A percentile compares a stretch with the other conserved stretches of the same genome.
Conservation (phyloP, 1,140 invertebrate species). For the Melitaea cinxia region DNA sequence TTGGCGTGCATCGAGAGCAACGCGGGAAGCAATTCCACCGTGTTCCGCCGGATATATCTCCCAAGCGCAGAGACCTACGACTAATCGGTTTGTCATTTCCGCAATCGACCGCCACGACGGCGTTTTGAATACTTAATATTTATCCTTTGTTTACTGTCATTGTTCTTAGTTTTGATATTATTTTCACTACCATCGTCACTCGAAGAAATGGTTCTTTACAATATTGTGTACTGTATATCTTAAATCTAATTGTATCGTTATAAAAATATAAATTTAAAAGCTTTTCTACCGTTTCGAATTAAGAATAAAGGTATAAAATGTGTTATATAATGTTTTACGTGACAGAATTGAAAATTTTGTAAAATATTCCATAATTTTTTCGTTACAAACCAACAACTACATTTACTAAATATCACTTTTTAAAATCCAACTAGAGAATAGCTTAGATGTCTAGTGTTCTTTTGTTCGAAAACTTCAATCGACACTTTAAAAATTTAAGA, state of each 20-base stretch:
- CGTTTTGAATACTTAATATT: constrained; percentile 67
- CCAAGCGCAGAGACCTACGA: constrained; percentile 62
- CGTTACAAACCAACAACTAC: neutral
- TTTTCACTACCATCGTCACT: neutral
- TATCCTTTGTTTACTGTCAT: constrained; percentile 50
- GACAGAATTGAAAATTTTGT: too few species aligned
- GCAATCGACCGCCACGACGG: constrained; percentile 63
- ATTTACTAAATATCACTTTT: neutral
- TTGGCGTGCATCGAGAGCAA: constrained; percentile 56
- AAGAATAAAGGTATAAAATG: too few species aligned
- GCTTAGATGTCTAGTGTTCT: constrained; percentile 33
- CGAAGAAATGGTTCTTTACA: neutral
- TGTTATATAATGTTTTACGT: too few species aligned
- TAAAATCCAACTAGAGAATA: constrained; percentile 12
- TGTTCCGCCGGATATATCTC: constrained; percentile 76
- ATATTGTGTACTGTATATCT: too few species aligned
- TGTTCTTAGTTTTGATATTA: neutral
- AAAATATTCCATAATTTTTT: neutral
- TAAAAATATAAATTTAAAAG: too few species aligned
- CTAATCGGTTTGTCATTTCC: constrained; percentile 78
- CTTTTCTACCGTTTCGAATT: too few species aligned
- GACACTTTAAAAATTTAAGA: constrained; percentile 78
- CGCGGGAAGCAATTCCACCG: constrained; percentile 67
- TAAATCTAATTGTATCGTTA: too few species aligned
- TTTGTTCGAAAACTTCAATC: constrained; percentile 65